Conservation (phyloP, 2,797 vertebrate species). For the Peromyscus aztecus region DNA sequence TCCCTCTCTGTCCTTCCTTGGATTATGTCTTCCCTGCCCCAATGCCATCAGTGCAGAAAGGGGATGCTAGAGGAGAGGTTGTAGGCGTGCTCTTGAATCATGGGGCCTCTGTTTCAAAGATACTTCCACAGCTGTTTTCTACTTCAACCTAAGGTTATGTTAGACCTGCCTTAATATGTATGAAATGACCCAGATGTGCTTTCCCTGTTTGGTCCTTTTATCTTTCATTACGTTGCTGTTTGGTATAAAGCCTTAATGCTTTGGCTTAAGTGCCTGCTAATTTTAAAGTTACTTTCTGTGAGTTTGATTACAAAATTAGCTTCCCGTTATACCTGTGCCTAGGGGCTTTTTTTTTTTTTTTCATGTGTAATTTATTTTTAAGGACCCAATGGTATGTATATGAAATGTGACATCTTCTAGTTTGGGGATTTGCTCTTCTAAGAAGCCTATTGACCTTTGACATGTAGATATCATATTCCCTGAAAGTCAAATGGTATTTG, state of each 20-base stretch:
- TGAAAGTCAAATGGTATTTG: background rate
- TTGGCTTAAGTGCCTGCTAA: slow-evolving; percentile 6
- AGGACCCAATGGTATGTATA: background rate
- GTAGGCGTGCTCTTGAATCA: background rate
- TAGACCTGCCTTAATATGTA: background rate
- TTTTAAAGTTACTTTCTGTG: background rate
- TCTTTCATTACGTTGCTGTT: slow-evolving; percentile 19
- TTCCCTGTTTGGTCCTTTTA: slow-evolving; percentile 27
- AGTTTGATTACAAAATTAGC: slow-evolving; percentile 54
- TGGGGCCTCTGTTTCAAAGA: background rate
- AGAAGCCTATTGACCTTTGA: background rate
- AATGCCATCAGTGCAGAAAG: background rate
- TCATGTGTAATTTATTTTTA: slow-evolving; percentile 23
- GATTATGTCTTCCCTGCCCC: background rate
- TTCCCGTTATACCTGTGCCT: background rate
- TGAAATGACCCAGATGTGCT: background rate
- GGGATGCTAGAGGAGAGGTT: background rate
- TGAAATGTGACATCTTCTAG: background rate
- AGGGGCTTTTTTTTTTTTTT: background rate
- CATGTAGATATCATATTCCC: background rate
- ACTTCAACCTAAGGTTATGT: background rate
- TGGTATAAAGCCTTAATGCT: background rate
- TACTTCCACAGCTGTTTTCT: background rate
- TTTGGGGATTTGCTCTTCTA: background rate
- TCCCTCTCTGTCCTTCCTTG: background rate